A percentile compares a stretch with the other conserved stretches of the same genome.
These are phyloP conservation scores for Apis dorsata DNA, from an alignment of 1,140 invertebrate species.

Conservation along the genomic window DNA sequence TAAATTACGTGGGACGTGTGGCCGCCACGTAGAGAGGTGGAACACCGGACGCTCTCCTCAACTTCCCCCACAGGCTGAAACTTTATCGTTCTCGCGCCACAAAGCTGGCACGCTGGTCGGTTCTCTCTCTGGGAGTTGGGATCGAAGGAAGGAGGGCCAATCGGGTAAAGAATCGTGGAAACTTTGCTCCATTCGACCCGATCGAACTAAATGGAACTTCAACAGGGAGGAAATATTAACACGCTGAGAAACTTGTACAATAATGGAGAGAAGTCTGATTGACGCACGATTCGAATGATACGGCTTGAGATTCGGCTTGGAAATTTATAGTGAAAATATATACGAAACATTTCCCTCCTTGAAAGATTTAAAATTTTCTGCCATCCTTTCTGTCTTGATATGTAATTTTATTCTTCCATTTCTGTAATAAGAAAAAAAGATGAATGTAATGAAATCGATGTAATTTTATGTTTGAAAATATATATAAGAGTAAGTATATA, in stretches of 20 bases:
- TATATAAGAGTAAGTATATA: no score
- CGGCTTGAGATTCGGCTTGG: neutral
- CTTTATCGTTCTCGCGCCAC: conserved; percentile 10
- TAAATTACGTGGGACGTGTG: conserved; percentile 17
- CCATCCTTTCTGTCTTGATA: no score
- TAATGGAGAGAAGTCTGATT: neutral
- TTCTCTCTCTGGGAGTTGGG: neutral
- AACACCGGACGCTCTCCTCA: neutral
- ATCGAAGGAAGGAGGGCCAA: conserved; percentile 1
- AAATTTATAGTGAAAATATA: neutral
- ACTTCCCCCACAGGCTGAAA: neutral
- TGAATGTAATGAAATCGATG: no score
- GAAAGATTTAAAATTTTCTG: no score
- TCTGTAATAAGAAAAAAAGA: no score
- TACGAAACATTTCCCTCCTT: no score
- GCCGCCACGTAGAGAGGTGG: neutral
- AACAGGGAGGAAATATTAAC: conserved; percentile 14
- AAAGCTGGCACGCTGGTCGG: conserved; percentile 4
- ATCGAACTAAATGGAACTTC: neutral
- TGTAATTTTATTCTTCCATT: no score
- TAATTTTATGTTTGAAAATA: no score
- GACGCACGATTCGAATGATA: neutral
- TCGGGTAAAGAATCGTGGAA: conserved; percentile 18
- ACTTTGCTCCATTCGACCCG: neutral
- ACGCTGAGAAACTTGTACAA: conserved; percentile 4